Conservation (phyloP, 2,888 invertebrate genomes). For the Aspidapion aeneum region DNA sequence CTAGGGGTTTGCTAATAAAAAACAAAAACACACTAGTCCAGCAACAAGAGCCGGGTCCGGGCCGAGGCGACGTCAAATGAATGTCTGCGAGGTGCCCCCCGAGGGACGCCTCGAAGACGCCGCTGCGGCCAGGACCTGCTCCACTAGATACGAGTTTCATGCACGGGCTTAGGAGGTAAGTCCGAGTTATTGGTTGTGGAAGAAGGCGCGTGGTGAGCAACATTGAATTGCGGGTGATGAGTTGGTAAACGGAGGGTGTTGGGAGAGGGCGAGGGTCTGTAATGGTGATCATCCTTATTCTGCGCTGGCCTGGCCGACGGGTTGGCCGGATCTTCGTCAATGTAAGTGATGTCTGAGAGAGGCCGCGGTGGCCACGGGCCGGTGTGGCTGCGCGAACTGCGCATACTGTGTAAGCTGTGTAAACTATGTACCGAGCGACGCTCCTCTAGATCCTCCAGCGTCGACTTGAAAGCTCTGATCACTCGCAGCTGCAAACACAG, state of each 20-base stretch:
- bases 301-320: constrained; percentile 40
- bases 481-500: constrained; percentile 97
- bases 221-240: constrained; percentile 53
- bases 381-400: constrained; percentile 73
- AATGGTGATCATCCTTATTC: constrained; percentile 46
- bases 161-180: constrained; percentile 62
- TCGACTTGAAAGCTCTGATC: constrained; percentile 99
- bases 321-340: constrained; percentile 47
- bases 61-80: constrained; percentile 11
- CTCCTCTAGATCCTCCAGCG: constrained; percentile 99
- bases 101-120: neutral
- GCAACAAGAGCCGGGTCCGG: constrained; percentile 23
- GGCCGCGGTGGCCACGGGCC: constrained; percentile 62
- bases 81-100: neutral
- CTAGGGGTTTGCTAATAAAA: constrained; percentile 19
- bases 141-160: constrained; percentile 68
- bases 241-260: constrained; percentile 52
- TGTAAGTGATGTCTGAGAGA: constrained; percentile 78
- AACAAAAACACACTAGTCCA: constrained; percentile 21
- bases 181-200: constrained; percentile 55
- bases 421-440: constrained; percentile 97
- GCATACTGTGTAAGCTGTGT: constrained; percentile 86
- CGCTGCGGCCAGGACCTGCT: constrained; percentile 42
- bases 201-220: constrained; percentile 56
- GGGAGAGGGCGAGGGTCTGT: constrained; percentile 47